Evolutionary conservation across 2,113 vertebrate genomes (phyloP), one percentile per base, ranked within the genome.

Genomic region (Corythornis cristatus): DNA sequence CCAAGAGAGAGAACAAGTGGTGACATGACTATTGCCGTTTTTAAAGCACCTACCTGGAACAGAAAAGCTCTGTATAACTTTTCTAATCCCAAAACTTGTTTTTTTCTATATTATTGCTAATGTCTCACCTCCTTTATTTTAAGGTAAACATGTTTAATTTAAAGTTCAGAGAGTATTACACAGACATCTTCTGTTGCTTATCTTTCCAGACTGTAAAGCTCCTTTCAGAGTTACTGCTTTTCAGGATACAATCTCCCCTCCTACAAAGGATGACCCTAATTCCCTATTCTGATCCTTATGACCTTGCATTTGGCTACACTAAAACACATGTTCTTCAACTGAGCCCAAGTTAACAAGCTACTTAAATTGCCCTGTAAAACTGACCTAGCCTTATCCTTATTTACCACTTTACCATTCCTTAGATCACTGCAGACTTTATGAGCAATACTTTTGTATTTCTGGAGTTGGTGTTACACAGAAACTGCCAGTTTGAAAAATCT

Each of bases 221-320:
- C 37, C 66, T 87, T 90, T 90, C 74, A 87, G 57, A 79, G 60
- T 95, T 77, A 88, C 61, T 88, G 33, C 56, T 94, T 93, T 95
- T 89, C 83, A 87, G 88, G 62, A 96, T 90, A 76, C 71, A 73
- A 56, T 76, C 74, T 89, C 45, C 21, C 15, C 17, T 87, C 19
- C 84, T 87, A 54, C 77, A 95, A 88, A 65, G 57, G 57, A 88
- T 61, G 83, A 81, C 86, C 81, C 81, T 90, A 90, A 94, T 87
- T 94, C 77, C 46, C 71, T 93, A 76, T 92, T 95, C 86, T 89
- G 92, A 90, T 78, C 81, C 93, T 94, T 92, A 82, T 62, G 89
- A 89, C 92, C 91, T 96, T 90, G 93, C 80, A 96, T 96, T 93
- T 95, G 88, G 72, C 86, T 95, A 84, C 89, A 90, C 86, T 96